Evolutionary conservation across 2,113 vertebrate genomes (phyloP).

Genomic region (Amblyornis subalaris): DNA sequence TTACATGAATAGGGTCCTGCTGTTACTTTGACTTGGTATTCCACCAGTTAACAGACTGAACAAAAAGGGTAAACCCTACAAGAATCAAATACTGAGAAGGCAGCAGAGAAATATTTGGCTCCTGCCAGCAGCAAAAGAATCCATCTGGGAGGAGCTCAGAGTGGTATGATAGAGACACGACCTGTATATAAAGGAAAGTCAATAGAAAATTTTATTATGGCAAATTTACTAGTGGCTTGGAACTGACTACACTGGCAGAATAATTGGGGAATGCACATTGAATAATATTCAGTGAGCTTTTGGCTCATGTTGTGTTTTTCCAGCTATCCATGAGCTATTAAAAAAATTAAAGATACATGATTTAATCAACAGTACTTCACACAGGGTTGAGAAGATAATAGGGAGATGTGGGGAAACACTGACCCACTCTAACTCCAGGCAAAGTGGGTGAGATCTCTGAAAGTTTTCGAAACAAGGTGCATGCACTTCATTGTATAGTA

Average conservation of each 20-base stretch:
- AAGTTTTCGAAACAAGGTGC: neutral
- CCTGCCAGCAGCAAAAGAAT: neutral
- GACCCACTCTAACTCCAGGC: neutral
- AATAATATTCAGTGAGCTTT: neutral
- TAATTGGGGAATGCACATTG: neutral
- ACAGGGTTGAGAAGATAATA: neutral
- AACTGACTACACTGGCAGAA: neutral
- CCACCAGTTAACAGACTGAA: neutral
- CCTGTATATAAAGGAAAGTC: neutral
- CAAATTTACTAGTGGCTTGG: constrained; percentile 57
- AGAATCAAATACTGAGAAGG: neutral
- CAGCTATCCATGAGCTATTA: neutral
- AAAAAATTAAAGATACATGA: neutral
- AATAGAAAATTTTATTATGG: constrained; percentile 21
- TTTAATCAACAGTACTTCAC: neutral
- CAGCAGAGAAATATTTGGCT: neutral
- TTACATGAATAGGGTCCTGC: neutral
- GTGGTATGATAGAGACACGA: neutral
- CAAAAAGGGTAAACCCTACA: neutral
- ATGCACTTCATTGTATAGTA: neutral
- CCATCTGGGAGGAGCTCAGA: neutral
- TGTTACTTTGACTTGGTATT: neutral
- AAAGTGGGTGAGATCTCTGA: neutral
- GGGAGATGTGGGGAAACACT: neutral
- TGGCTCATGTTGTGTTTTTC: neutral